Conservation (phyloP, 1,140 invertebrate genomes). For the Cylas formicarius region DNA sequence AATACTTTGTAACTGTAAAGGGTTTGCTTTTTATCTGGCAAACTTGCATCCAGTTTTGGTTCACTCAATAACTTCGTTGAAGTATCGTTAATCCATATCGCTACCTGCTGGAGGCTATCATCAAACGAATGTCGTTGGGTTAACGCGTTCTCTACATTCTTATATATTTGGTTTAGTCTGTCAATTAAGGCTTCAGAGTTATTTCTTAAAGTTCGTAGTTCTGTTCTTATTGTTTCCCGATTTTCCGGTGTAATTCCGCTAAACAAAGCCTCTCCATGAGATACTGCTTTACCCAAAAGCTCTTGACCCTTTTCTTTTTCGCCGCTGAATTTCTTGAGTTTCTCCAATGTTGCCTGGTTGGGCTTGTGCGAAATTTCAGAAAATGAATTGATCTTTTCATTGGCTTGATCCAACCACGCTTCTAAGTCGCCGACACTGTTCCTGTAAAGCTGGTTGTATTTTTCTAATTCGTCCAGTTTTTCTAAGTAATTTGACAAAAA, state of each 20-base stretch:
- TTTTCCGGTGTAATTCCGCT: slow-evolving; percentile 79
- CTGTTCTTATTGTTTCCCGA: slow-evolving; percentile 72
- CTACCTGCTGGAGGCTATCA: slow-evolving; percentile 76
- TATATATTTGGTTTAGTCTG: slow-evolving; percentile 74
- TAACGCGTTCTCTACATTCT: slow-evolving; percentile 76
- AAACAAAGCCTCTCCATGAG: slow-evolving; percentile 80
- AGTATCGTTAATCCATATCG: slow-evolving; percentile 71
- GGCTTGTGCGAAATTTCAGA: slow-evolving; percentile 60
- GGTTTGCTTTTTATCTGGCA: slow-evolving; percentile 79
- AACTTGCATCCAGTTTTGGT: slow-evolving; percentile 61
- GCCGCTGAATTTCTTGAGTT: slow-evolving; percentile 65
- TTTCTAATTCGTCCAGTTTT: slow-evolving; percentile 59
- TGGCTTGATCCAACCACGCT: slow-evolving; percentile 70
- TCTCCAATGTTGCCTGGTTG: slow-evolving; percentile 60
- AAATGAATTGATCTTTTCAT: slow-evolving; percentile 61
- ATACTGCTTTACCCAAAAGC: slow-evolving; percentile 71
- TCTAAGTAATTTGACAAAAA: slow-evolving; percentile 61
- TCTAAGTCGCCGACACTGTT: slow-evolving; percentile 62
- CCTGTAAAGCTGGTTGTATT: slow-evolving; percentile 59
- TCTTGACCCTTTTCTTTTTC: slow-evolving; percentile 71
- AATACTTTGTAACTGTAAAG: slow-evolving; percentile 68
- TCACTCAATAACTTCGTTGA: slow-evolving; percentile 61
- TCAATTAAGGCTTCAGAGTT: slow-evolving; percentile 78
- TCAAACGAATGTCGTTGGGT: slow-evolving; percentile 85
- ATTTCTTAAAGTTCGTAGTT: slow-evolving; percentile 73